Evolutionary conservation across 2,888 invertebrate species (phyloP), one percentile per base, ranked within the genome.

Genomic region (Catonia carolina): DNA sequence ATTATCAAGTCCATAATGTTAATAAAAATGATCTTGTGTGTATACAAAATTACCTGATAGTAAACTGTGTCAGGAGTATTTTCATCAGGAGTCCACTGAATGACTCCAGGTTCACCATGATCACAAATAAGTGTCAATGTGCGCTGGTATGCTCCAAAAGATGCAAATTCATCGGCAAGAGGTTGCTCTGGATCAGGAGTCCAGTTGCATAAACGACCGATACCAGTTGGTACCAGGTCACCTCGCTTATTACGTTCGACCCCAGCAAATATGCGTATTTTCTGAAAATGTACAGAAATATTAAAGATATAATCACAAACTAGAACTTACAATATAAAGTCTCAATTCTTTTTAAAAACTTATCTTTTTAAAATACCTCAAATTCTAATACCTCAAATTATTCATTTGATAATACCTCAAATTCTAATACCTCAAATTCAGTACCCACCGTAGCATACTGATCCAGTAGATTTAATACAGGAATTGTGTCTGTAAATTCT

Each of bases 61-160:
- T 93, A 95, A 36, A 95, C 90, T 6, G 89, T 86, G 70, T 94
- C 88, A 0, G 95, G 94, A 0, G 94, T 94, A 65, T 85, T 79
- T 56, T 77, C 74, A 71, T 92, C 90, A 0, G 94, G 94, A 0
- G 84, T 89, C 90, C 92, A 95, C 60, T 85, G 82, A 36, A 94
- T 82, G 37, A 91, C 77, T 8, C 90, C 93, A 0, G 92, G 90
- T 66, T 85, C 85, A 2, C 92, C 92, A 57, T 78, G 77, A 68
- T 92, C 91, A 70, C 94, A 95, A 65, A 84, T 82, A 1, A 94
- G 77, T 15, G 86, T 86, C 17, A 94, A 74, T 0, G 86, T 86
- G 23, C 93, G 78, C 73, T 94, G 94, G 72, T 89, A 94, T 4
- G 91, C 91, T 0, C 92, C 93, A 69, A 94, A 94, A 8, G 91